Evolutionary conservation across 2,888 invertebrate species (phyloP).

Genomic region (Polietes domitor): DNA sequence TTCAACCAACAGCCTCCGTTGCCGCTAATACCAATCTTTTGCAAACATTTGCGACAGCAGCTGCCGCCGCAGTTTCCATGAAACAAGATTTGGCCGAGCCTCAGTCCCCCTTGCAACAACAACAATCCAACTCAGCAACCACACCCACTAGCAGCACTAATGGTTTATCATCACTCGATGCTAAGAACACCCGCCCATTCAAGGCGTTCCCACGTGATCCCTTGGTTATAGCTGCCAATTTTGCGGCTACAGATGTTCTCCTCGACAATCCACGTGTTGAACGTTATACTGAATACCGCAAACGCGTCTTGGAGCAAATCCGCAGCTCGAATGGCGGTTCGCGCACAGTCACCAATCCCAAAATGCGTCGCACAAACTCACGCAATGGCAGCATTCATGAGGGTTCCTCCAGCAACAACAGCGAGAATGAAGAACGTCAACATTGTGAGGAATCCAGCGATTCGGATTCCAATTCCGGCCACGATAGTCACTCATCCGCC

Average conservation of each 20-base stretch:
- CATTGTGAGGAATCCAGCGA: conserved; percentile 77
- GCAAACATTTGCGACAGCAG: conserved; percentile 69
- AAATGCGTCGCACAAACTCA: conserved; percentile 85
- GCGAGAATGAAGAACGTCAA: conserved; percentile 78
- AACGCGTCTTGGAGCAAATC: conserved; percentile 84
- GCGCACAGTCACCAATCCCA: conserved; percentile 84
- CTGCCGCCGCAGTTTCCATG: conserved; percentile 61
- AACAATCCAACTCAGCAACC: conserved; percentile 57
- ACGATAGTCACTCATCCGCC: conserved; percentile 71
- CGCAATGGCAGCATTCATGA: conserved; percentile 76
- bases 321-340: conserved; percentile 84
- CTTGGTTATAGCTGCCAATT: conserved; percentile 83
- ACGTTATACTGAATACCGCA: conserved; percentile 87
- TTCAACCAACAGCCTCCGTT: conserved; percentile 47
- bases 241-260: conserved; percentile 82
- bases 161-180: conserved; percentile 30
- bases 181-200: conserved; percentile 83
- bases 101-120: conserved; percentile 69
- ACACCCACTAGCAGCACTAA: conserved; percentile 68
- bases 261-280: conserved; percentile 84
- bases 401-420: conserved; percentile 75
- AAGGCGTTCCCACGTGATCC: conserved; percentile 89
- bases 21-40: conserved; percentile 65
- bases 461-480: conserved; percentile 76
- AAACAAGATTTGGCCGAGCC: conserved; percentile 49